Conservation (phyloP, 1,140 invertebrate genomes). For the Armadillidium nasatum region DNA sequence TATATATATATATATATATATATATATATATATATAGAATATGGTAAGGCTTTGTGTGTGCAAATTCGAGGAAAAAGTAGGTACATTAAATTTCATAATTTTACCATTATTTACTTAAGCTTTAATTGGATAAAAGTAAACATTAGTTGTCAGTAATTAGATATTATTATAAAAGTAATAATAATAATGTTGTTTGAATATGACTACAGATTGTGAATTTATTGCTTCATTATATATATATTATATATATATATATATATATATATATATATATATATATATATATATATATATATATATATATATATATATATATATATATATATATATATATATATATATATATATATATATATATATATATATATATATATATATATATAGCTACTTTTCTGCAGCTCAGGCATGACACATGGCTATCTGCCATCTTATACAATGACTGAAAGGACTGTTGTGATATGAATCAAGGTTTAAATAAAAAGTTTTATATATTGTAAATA, state of each 20-base stretch:
- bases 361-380: not conserved
- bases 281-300: not conserved
- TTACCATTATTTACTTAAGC: not conserved
- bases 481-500: no score
- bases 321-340: not conserved
- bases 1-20: not conserved
- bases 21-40: not conserved
- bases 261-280: not conserved
- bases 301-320: not conserved
- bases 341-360: not conserved
- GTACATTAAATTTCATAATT: not conserved
- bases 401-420: not conserved
- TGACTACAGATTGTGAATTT: not conserved
- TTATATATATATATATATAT: not conserved
- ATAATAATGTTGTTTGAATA: not conserved
- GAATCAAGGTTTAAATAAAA: not conserved
- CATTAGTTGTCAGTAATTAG: no score
- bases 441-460: slow-evolving; percentile 10
- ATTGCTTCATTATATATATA: not conserved
- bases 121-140: not conserved
- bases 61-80: not conserved
- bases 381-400: slow-evolving; percentile 1
- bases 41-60: not conserved
- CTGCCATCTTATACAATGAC: not conserved
- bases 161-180: not conserved